Conservation (phyloP, 2,797 vertebrate species). For the Cirrhinus molitorella region DNA sequence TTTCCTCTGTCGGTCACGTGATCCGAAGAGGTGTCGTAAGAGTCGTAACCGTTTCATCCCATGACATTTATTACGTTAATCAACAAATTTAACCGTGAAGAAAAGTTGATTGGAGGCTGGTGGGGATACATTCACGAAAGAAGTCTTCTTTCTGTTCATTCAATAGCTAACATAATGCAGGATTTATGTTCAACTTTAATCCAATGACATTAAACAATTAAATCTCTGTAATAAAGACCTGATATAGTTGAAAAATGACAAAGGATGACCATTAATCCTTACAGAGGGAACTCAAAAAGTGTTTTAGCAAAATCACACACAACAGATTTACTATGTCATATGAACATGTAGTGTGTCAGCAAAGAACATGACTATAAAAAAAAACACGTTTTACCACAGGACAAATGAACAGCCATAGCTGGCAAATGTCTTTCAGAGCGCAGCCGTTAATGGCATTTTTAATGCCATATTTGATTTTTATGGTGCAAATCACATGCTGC, state of each 20-base stretch:
- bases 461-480: constrained; percentile 40
- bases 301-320: not conserved
- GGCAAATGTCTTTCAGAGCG: constrained; percentile 3
- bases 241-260: not conserved
- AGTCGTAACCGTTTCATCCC: constrained; percentile 30
- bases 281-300: not conserved
- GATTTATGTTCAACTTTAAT: not conserved
- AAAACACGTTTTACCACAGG: not conserved
- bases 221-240: not conserved
- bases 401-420: not conserved
- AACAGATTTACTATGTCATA: not conserved
- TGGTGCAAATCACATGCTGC: constrained; percentile 4
- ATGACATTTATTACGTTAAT: constrained; percentile 52
- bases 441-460: not conserved
- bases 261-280: not conserved
- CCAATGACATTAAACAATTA: not conserved
- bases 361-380: not conserved
- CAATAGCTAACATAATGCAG: not conserved
- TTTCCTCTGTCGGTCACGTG: constrained; percentile 53
- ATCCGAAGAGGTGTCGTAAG: constrained; percentile 37
- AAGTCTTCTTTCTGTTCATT: not conserved
- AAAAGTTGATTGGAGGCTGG: not conserved
- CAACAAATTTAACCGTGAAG: not conserved
- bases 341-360: not conserved
- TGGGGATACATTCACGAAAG: not conserved